phyloP scores from a whole-genome alignment of 2,113 vertebrate species.

The Epinephelus moara region DNA sequence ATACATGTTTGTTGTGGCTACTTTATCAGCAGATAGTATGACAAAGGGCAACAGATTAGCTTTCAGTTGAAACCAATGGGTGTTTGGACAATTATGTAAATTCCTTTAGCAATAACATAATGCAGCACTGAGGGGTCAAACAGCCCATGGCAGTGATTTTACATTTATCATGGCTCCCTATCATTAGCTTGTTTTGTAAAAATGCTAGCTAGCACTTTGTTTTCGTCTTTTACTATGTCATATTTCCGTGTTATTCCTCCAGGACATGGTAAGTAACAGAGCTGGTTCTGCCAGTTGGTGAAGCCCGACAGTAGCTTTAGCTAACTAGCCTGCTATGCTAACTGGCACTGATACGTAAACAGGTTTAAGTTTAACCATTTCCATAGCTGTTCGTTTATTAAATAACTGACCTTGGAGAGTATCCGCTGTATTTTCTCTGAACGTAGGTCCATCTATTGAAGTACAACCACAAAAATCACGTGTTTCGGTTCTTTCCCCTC shows the following conservation, averaged over 20 bases:
- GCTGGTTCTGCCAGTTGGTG: constrained; percentile 68
- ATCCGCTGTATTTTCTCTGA: constrained; percentile 77
- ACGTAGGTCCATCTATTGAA: constrained; percentile 78
- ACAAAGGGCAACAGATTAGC: not conserved
- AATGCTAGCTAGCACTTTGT: fast-evolving
- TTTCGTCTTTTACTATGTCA: not conserved
- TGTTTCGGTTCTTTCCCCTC: too few species aligned
- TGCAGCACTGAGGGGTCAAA: too few species aligned
- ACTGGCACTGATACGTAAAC: not conserved
- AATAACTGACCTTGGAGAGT: constrained; percentile 80
- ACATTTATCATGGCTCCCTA: not conserved
- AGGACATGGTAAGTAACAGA: constrained; percentile 5
- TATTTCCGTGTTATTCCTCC: not conserved
- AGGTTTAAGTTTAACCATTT: fast-evolving
- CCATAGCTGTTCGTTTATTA: fast-evolving
- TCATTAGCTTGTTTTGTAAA: not conserved
- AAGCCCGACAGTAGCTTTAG: not conserved
- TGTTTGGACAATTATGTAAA: not conserved
- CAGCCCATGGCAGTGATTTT: not conserved
- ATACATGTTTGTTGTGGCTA: not conserved
- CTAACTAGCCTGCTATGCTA: not conserved
- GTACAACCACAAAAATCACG: too few species aligned
- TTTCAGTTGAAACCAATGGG: not conserved
- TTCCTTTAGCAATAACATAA: too few species aligned
- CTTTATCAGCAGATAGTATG: not conserved